Base-by-base conservation (phyloP, 2,888 invertebrate genomes). In the Eubasilissa splendida region DNA sequence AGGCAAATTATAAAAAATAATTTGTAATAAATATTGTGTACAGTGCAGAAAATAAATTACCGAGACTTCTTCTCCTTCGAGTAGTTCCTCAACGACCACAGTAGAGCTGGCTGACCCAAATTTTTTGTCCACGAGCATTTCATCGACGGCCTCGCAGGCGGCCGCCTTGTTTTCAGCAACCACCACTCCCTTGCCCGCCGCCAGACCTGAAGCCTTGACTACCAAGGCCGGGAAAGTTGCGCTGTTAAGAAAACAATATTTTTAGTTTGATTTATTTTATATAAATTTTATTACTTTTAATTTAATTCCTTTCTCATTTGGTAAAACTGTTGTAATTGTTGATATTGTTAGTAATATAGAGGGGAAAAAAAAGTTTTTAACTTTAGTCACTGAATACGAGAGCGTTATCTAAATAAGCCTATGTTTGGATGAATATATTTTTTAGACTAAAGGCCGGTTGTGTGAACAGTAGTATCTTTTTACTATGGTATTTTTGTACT, bases 171-270 rank as follows among this genome's bases (percentile, higher is more conserved):
- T 91, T 1, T 92, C 87, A 0, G 97, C 96, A 0, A 99, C 97
- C 3, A 98, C 93, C 2, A 99, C 99, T 0, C 99, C 99, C 88
- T 99, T 99, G 53, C 99, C 99, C 0, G 97, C 98, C 0, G 99
- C 99, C 77, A 99, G 90, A 0, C 99, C 99, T 84, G 96, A 95
- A 0, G 99, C 99, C 89, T 99, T 99, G 0, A 99, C 95, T 1
- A 99, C 99, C 75, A 97, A 89, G 0, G 97, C 97, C 65, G 93
- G 92, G 87, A 92, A 96, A 4, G 93, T 88, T 8, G 96, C 95
- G 85, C 96, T 96, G 85, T 68, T 53, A 76, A 60, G n/a, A 60
- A 60, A 60, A 60, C n/a, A 60, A 58, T 14, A 58, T 58, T 2
- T n/a, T 8, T 14, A 11, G 12, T 12, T 56, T 56, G 56, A 58